phyloP scores from a whole-genome alignment of 2,113 vertebrate genomes.

The Neotoma lepida region DNA sequence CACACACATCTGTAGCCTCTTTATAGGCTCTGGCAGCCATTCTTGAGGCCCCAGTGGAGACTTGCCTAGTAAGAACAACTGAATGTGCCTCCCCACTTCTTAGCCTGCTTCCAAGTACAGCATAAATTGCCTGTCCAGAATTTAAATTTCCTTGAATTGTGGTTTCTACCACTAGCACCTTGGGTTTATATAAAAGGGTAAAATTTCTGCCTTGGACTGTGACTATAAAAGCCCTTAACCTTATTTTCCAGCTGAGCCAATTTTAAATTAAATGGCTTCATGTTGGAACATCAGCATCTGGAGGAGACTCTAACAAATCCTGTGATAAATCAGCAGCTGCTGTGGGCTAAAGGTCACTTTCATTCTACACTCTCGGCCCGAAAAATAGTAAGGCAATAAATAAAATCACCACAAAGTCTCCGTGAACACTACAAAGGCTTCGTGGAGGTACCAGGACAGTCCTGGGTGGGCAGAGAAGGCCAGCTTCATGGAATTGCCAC shows the following conservation, averaged over 20 bases:
- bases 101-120: constrained; percentile 16
- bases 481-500: fast-evolving
- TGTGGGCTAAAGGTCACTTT: constrained; percentile 70
- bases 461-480: background rate
- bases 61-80: background rate
- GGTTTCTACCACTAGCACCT: constrained; percentile 60
- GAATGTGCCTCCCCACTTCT: background rate
- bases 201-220: constrained; percentile 61
- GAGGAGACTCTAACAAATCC: constrained; percentile 60
- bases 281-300: constrained; percentile 71
- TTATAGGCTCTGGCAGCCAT: constrained; percentile 45
- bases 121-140: background rate
- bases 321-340: constrained; percentile 77
- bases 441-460: background rate
- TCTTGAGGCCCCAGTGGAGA: background rate
- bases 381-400: constrained; percentile 63
- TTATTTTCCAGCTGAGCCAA: constrained; percentile 77
- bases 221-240: constrained; percentile 73
- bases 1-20: constrained; percentile 54
- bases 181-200: constrained; percentile 66
- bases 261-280: constrained; percentile 74
- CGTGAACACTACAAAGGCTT: constrained; percentile 1
- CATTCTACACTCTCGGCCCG: constrained; percentile 71
- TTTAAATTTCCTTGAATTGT: constrained; percentile 65
- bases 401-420: constrained; percentile 61